Evolutionary conservation across 2,797 vertebrate species (phyloP).

Genomic region (Labroides dimidiatus): DNA sequence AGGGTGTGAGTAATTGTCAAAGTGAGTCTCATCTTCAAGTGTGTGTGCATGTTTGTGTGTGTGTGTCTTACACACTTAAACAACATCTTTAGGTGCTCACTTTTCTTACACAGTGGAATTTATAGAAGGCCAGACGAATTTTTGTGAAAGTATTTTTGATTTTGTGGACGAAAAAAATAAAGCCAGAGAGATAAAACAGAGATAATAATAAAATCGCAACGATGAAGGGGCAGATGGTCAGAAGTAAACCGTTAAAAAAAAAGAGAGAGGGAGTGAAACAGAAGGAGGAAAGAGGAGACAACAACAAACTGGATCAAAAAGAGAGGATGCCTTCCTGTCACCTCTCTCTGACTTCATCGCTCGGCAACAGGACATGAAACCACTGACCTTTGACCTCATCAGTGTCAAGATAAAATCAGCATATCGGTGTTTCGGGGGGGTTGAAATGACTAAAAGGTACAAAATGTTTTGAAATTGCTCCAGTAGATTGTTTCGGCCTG

Average conservation of each 20-base stretch:
- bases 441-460: no score
- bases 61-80: constrained; percentile 1
- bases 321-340: background rate
- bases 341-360: no score
- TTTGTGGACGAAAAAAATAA: constrained; percentile 18
- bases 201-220: no score
- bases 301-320: background rate
- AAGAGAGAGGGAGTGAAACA: constrained; percentile 1
- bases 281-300: background rate
- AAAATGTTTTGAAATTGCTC: no score
- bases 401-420: no score
- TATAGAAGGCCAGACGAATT: constrained; percentile 1
- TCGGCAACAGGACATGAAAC: no score
- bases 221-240: constrained; percentile 33
- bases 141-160: background rate
- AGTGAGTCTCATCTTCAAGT: constrained; percentile 27
- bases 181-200: background rate
- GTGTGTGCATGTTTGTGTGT: constrained; percentile 16
- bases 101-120: constrained; percentile 22
- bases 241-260: constrained; percentile 15
- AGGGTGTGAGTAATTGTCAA: constrained; percentile 56
- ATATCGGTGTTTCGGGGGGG: no score
- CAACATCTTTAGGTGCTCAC: constrained; percentile 25
- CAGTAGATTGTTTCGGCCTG: no score
- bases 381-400: no score